Conservation (phyloP, 2,797 vertebrate genomes). For the Pipistrellus kuhlii region DNA sequence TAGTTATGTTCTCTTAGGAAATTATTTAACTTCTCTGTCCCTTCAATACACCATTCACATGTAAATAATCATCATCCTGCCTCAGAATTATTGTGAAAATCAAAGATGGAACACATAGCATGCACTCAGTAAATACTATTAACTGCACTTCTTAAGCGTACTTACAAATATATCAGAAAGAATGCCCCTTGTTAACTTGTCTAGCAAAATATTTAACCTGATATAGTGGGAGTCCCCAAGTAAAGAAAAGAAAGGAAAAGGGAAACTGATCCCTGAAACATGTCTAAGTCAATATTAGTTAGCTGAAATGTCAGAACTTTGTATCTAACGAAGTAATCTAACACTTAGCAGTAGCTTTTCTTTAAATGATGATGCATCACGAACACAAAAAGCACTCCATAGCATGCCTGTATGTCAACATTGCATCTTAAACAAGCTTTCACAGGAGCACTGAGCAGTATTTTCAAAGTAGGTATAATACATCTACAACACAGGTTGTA, state of each 20-base stretch:
- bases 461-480: constrained; percentile 37
- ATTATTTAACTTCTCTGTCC: not conserved
- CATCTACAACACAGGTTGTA: not conserved
- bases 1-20: not conserved
- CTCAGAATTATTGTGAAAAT: not conserved
- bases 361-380: not conserved
- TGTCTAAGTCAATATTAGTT: not conserved
- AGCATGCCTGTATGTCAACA: not conserved
- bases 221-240: not conserved
- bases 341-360: not conserved
- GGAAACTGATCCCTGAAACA: not conserved
- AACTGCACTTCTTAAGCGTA: not conserved
- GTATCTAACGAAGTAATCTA: not conserved
- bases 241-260: not conserved
- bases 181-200: not conserved
- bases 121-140: not conserved
- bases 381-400: not conserved
- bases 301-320: constrained; percentile 21
- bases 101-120: not conserved
- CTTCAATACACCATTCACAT: not conserved
- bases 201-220: not conserved
- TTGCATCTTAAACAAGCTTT: not conserved
- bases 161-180: not conserved
- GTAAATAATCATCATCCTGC: not conserved
- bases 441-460: not conserved